A percentile compares a stretch with the other conserved stretches of the same genome.
These are phyloP conservation scores for Epinephelus fuscoguttatus DNA, from an alignment of 2,113 vertebrate species.

Conservation along the genomic window DNA sequence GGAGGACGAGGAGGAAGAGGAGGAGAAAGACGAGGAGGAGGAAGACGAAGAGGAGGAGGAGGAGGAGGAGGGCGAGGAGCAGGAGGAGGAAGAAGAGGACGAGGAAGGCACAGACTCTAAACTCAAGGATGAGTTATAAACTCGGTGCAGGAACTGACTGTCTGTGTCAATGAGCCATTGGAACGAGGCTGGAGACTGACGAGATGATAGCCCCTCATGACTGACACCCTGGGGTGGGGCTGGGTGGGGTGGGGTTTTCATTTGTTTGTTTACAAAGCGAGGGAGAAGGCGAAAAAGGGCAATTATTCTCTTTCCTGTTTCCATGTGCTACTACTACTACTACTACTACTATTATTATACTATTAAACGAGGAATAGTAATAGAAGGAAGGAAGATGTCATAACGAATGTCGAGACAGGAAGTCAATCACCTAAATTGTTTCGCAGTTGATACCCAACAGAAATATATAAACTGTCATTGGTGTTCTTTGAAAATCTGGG, in stretches of 20 bases:
- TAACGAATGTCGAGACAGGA: conserved; percentile 39
- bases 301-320: conserved; percentile 58
- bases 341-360: conserved; percentile 34
- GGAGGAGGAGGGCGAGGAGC: conserved; percentile 3
- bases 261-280: conserved; percentile 75
- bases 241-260: conserved; percentile 55
- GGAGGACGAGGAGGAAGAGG: conserved; percentile 73
- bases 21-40: conserved; percentile 62
- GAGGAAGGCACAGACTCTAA: conserved; percentile 82
- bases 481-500: conserved; percentile 44
- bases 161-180: conserved; percentile 57
- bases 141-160: conserved; percentile 63
- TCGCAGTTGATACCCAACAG: conserved; percentile 4
- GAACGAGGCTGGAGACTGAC: conserved; percentile 49
- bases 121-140: conserved; percentile 87
- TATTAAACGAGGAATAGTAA: conserved; percentile 44
- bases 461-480: conserved; percentile 43
- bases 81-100: conserved; percentile 70
- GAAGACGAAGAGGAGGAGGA: conserved; percentile 59
- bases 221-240: conserved; percentile 54
- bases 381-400: conserved; percentile 32
- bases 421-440: conserved; percentile 15
- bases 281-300: conserved; percentile 49
- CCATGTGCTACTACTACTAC: conserved; percentile 47
- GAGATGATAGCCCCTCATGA: conserved; percentile 50